Conservation (phyloP, 2,888 invertebrate genomes). For the Muscina levida region DNA sequence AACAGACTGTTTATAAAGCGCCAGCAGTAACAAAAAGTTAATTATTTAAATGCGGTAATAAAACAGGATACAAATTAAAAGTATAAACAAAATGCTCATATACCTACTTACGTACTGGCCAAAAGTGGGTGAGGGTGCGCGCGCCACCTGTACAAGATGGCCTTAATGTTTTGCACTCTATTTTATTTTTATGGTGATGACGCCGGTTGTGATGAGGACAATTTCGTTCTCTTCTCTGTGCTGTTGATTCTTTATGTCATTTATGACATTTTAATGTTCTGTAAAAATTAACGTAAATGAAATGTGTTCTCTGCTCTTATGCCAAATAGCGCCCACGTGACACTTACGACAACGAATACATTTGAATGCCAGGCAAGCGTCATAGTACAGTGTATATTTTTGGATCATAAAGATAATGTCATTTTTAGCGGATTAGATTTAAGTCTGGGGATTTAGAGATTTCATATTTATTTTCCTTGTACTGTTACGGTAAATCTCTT, state of each 20-base stretch:
- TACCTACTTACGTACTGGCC: neutral
- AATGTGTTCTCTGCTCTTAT: conserved; percentile 4
- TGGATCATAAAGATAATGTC: conserved; percentile 43
- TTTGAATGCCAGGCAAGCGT: neutral
- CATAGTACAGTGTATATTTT: conserved; percentile 30
- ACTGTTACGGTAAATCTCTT: neutral
- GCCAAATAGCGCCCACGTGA: conserved; percentile 2
- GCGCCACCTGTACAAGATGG: conserved; percentile 53
- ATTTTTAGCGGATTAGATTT: conserved; percentile 39
- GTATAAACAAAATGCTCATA: neutral
- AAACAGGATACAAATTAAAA: conserved; percentile 57
- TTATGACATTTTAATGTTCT: conserved; percentile 60
- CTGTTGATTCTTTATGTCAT: conserved; percentile 45
- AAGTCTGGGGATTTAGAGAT: conserved; percentile 30
- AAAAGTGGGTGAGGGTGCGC: neutral
- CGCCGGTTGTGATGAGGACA: conserved; percentile 15
- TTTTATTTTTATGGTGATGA: conserved; percentile 52
- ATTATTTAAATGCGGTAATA: conserved; percentile 64
- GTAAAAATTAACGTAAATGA: conserved; percentile 54
- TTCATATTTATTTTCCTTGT: conserved; percentile 27
- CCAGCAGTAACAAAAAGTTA: conserved; percentile 43
- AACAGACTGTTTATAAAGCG: conserved; percentile 7
- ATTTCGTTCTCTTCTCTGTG: neutral
- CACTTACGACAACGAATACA: neutral
- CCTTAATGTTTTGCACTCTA: conserved; percentile 48